phyloP scores from a whole-genome alignment of 2,888 invertebrate genomes.

The Adineta ricciae region DNA sequence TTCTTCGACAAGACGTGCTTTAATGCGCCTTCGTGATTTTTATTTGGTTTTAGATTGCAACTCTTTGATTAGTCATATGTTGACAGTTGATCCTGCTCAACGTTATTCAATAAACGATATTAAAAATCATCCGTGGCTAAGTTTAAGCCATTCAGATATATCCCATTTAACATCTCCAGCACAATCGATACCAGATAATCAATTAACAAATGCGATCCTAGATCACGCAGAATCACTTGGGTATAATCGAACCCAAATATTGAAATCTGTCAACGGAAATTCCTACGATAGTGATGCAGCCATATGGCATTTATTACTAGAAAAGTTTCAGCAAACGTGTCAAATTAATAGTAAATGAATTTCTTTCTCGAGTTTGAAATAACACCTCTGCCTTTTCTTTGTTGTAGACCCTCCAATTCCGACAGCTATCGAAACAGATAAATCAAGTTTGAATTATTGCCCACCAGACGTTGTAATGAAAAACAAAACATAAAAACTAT shows the following conservation, averaged over 20 bases:
- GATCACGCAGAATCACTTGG: conserved; percentile 8
- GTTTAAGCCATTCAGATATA: not conserved
- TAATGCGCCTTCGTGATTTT: not conserved
- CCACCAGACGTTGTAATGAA: not conserved
- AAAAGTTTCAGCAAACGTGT: conserved; percentile 16
- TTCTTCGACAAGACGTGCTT: not conserved
- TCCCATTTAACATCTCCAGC: not conserved
- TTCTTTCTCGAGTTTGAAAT: not conserved
- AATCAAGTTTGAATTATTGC: not conserved
- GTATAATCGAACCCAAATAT: conserved; percentile 6
- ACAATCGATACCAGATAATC: not conserved
- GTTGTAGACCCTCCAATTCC: not conserved
- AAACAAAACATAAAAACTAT: not conserved
- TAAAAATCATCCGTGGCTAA: conserved; percentile 27
- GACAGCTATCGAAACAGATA: not conserved
- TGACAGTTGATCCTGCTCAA: conserved; percentile 27
- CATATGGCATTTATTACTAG: conserved; percentile 16
- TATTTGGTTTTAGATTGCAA: conserved; percentile 21
- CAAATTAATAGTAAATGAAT: not conserved
- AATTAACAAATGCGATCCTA: not conserved
- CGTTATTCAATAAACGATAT: conserved; percentile 28
- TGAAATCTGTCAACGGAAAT: not conserved
- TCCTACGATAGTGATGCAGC: conserved; percentile 11
- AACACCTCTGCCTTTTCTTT: not conserved
- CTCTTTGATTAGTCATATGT: conserved; percentile 29